Conservation (phyloP, 1,140 invertebrate species). For the Drosophila jambulina region DNA sequence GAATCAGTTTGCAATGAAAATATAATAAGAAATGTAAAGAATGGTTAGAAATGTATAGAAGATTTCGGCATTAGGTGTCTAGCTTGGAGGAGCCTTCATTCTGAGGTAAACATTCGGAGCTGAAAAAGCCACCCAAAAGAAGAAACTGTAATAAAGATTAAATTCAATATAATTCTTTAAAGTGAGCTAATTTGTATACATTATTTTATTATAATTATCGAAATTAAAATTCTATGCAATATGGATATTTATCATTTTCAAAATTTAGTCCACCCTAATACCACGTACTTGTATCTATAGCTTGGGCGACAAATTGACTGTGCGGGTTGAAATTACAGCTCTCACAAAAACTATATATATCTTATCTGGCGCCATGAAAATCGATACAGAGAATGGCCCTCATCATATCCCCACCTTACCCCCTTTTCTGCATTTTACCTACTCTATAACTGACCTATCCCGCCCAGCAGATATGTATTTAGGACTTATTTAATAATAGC, state of each 20-base stretch:
- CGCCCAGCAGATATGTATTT: conserved; percentile 8
- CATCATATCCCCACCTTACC: background rate
- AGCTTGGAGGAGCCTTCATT: no score
- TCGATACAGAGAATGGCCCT: conserved; percentile 45
- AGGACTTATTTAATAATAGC: conserved; percentile 42
- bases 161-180: no score
- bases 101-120: no score
- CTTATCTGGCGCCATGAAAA: conserved; percentile 62
- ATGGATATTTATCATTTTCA: background rate
- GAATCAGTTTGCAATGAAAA: background rate
- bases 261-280: conserved; percentile 13
- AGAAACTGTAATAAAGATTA: background rate
- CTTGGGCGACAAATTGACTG: conserved; percentile 51
- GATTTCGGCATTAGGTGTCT: no score
- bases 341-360: conserved; percentile 31
- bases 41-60: background rate
- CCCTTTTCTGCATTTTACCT: background rate
- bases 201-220: background rate
- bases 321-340: conserved; percentile 38
- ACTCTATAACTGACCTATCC: conserved; percentile 56
- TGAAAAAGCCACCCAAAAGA: no score
- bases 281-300: conserved; percentile 9
- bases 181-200: no score
- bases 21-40: background rate
- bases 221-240: background rate